These are phyloP conservation scores for Syrista parreyssii DNA, from an alignment of 2,888 invertebrate genomes.

Conservation along the genomic window DNA sequence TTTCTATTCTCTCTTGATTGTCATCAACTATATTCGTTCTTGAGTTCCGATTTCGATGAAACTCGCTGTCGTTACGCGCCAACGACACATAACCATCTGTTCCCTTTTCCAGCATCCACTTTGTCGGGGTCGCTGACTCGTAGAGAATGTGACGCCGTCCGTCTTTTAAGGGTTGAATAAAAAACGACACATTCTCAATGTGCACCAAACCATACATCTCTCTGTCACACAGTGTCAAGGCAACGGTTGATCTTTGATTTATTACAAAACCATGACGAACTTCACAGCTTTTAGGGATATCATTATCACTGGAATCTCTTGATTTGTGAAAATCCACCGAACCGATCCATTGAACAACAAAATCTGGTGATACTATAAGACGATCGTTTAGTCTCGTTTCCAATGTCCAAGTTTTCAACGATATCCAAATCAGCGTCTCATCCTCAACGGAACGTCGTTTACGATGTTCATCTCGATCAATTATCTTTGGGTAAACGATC, in stretches of 20 bases:
- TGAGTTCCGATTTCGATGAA: neutral
- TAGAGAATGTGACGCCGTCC: conserved; percentile 47
- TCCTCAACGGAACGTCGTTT: conserved; percentile 24
- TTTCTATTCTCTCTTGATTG: neutral
- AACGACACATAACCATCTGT: neutral
- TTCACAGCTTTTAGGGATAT: conserved; percentile 30
- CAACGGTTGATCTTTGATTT: conserved; percentile 66
- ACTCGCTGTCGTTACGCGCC: neutral
- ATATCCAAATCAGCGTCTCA: conserved; percentile 3
- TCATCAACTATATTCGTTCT: neutral
- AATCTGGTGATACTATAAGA: conserved; percentile 37
- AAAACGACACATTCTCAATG: conserved; percentile 66
- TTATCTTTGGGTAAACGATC: conserved; percentile 46
- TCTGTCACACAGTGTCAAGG: conserved; percentile 69
- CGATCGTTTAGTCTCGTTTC: conserved; percentile 39
- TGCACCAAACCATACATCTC: conserved; percentile 70
- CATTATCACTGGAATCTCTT: neutral
- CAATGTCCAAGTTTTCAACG: conserved; percentile 46
- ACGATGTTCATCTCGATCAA: conserved; percentile 25
- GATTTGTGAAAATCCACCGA: neutral
- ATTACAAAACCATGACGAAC: conserved; percentile 38
- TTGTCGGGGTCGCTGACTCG: conserved; percentile 23
- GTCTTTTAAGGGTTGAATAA: conserved; percentile 66
- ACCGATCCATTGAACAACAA: conserved; percentile 33
- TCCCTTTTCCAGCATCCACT: neutral